Evolutionary conservation across 2,888 invertebrate species (phyloP).

Genomic region (Eupithecia abbreviata): DNA sequence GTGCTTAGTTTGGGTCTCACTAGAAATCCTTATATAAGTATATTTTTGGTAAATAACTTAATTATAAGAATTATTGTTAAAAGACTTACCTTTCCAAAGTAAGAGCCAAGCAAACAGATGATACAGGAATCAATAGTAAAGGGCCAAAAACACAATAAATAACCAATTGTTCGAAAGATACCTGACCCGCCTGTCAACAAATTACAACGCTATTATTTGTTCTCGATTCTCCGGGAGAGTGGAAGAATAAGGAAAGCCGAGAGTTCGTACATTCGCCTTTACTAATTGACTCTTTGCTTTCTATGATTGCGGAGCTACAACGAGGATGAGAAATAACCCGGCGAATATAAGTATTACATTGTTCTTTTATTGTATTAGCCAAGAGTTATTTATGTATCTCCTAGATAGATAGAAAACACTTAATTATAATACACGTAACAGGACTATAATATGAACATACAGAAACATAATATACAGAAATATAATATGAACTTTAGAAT

Average conservation of each 20-base stretch:
- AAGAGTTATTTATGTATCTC: not conserved
- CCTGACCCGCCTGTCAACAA: slow-evolving; percentile 37
- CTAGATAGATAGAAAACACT: no score
- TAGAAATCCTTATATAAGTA: no score
- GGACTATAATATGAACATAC: no score
- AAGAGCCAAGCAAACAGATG: not conserved
- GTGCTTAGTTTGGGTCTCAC: no score
- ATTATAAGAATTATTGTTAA: no score
- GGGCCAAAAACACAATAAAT: slow-evolving; percentile 2
- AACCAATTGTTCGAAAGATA: slow-evolving; percentile 4
- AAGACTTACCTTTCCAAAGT: no score
- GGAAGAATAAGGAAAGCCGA: slow-evolving; percentile 41
- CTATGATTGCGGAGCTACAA: slow-evolving; percentile 23
- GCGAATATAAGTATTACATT: not conserved
- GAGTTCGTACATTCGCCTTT: slow-evolving; percentile 42
- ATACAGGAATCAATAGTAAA: not conserved
- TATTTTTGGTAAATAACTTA: no score
- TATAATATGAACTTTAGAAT: no score
- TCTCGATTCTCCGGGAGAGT: slow-evolving; percentile 24
- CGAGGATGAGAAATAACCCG: not conserved
- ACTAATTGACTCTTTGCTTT: slow-evolving; percentile 48
- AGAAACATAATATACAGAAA: no score
- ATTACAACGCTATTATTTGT: slow-evolving; percentile 50
- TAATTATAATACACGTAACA: no score
- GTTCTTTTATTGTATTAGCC: not conserved